These are phyloP conservation scores for Tiphia femorata DNA, from an alignment of 2,888 invertebrate genomes.

Conservation along the genomic window DNA sequence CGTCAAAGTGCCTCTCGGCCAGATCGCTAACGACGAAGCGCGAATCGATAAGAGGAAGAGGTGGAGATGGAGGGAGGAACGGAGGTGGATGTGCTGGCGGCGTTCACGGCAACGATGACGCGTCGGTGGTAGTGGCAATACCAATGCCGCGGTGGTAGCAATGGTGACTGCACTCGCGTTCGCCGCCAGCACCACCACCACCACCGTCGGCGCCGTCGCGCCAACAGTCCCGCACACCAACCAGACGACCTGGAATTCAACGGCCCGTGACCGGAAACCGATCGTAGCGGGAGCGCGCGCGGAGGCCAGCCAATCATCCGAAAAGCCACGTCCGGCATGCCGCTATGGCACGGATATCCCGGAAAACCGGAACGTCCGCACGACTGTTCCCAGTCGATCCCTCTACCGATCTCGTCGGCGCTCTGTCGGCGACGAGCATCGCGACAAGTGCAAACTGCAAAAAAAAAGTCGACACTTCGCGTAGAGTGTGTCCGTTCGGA, in stretches of 20 bases:
- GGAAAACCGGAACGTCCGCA: conserved; percentile 55
- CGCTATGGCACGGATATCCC: conserved; percentile 49
- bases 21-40: conserved; percentile 44
- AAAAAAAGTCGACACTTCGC: no score
- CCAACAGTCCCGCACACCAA: conserved; percentile 20
- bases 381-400: conserved; percentile 32
- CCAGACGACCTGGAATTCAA: conserved; percentile 50
- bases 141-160: no score
- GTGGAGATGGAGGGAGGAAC: no score
- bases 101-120: no score
- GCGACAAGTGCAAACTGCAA: no score
- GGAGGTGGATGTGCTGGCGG: no score
- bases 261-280: conserved; percentile 60
- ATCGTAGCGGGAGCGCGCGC: conserved; percentile 54
- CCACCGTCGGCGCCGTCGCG: conserved; percentile 8
- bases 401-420: background rate
- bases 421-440: conserved; percentile 4
- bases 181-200: background rate
- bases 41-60: conserved; percentile 47
- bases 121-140: no score
- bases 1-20: conserved; percentile 21
- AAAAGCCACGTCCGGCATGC: conserved; percentile 58
- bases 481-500: no score
- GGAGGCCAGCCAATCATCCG: conserved; percentile 46
- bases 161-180: background rate